Base-by-base conservation (phyloP, 1,140 invertebrate species). In the Conus ventricosus region DNA sequence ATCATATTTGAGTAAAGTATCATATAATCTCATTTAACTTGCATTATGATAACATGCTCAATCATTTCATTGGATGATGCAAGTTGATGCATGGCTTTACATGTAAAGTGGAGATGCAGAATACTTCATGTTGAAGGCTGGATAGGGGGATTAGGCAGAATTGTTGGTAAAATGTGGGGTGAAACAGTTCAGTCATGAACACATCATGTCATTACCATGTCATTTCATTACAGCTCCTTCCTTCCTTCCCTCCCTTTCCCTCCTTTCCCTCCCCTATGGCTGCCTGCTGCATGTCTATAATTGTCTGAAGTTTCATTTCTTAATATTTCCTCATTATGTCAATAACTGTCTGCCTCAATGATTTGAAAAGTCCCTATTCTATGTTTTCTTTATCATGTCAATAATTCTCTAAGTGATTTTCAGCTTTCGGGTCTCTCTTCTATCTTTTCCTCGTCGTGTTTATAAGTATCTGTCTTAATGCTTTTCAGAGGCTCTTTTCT, bases 271-370 rank as follows among this genome's bases (percentile, higher is more conserved):
- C 60, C 60, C 60, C 60, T 13, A 63, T 7, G 20, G 6, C 67
- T 71, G 67, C 15, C 67, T 71, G 67, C 67, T 71, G 67, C 67
- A 71, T 71, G 67, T 71, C 67, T 71, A 23, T 71, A 71, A 63
- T 71, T 23, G 11, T 71, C 23, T 71, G 20, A 39, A 39, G 39
- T 39, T 39, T 39, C 39, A 39, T 39, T 39, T 39, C 39, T 39
- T 39, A 39, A 39, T 39, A 39, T 39, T 39, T 39, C 39, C 3
- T 39, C 39, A 39, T 39, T 39, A 39, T 39, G 39, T 39, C 0
- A 39, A 39, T 39, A 39, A 39, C 39, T 39, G 0, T 39, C 60
- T 63, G 60, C 17, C 60, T 20, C 60, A 63, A 20, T 63, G 60
- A 11, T 63, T 11, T 11, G 1, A 20, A 63, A 63, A 63, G 17